Evolutionary conservation across 2,888 invertebrate species (phyloP), one percentile per base, ranked within the genome.

Genomic region (Galerucella nymphaeae): DNA sequence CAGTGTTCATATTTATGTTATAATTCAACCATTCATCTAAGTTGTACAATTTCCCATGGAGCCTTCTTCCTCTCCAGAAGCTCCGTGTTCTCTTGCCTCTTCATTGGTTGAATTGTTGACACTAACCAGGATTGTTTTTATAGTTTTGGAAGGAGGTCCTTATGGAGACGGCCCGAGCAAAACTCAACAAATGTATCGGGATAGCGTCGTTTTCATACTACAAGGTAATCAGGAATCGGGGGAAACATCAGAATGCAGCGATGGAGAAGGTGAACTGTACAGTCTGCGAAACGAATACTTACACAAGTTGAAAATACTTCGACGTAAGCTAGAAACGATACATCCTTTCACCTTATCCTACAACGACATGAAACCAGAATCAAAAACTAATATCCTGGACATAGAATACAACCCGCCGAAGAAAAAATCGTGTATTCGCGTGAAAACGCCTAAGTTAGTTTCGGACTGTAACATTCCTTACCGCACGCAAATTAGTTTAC

Each of bases 251-350:
- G 76, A 75, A 48, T 48, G 63, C 13, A 75, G 70, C 41, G 74
- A 72, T 16, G 71, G 58, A 11, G 72, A 71, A 42, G 63, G 66
- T 20, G 79, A 78, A 10, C 64, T 80, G 8, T 80, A 80, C 50
- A 76, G 73, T 55, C 64, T 76, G 20, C 63, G 76, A 48, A 76
- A 77, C 53, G 75, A 80, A 53, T 78, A 81, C 68, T 50, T 79
- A 30, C 72, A 78, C 55, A 76, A 77, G 38, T 71, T 81, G 48
- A 81, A 81, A 48, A 69, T 70, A 1, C 73, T 81, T 2, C 68
- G 81, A 23, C 76, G 70, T 41, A 75, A 75, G 41, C 59, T 80
- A 62, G 73, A 73, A 58, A 71, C 72, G 9, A 61, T 71, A 16
- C 68, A 75, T 55, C 72, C 75, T n/a, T 75, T 75, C 38, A 70